Conservation (phyloP, 2,113 vertebrate genomes). For the Brienomyrus brachyistius region DNA sequence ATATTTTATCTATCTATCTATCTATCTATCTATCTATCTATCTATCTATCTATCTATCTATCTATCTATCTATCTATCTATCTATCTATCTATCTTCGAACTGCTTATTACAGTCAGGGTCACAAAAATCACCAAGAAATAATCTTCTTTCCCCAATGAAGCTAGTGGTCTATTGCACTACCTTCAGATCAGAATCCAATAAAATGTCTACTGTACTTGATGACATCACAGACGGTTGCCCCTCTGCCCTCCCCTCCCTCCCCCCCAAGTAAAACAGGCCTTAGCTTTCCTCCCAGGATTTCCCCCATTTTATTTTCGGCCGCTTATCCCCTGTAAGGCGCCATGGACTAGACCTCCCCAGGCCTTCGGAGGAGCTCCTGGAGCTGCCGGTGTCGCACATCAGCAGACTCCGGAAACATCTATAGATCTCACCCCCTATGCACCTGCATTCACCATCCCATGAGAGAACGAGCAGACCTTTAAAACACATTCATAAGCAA, state of each 20-base stretch:
- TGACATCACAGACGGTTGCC: too few species aligned
- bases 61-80: not conserved
- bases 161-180: too few species aligned
- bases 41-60: not conserved
- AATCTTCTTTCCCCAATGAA: too few species aligned
- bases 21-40: not conserved
- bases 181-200: too few species aligned
- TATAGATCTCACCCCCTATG: slow-evolving; percentile 61
- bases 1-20: not conserved
- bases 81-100: too few species aligned
- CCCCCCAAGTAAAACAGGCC: not conserved
- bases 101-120: not conserved
- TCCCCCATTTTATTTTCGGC: not conserved
- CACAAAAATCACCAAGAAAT: not conserved
- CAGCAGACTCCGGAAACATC: slow-evolving; percentile 62
- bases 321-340: slow-evolving; percentile 33
- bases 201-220: too few species aligned
- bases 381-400: slow-evolving; percentile 45
- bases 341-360: slow-evolving; percentile 41
- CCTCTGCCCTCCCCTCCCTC: not conserved
- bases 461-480: not conserved
- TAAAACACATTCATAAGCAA: not conserved
- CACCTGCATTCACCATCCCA: not conserved
- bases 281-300: not conserved
- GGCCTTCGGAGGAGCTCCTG: slow-evolving; percentile 51